phyloP scores from a whole-genome alignment of 2,113 vertebrate genomes.

The Lepus timidus region DNA sequence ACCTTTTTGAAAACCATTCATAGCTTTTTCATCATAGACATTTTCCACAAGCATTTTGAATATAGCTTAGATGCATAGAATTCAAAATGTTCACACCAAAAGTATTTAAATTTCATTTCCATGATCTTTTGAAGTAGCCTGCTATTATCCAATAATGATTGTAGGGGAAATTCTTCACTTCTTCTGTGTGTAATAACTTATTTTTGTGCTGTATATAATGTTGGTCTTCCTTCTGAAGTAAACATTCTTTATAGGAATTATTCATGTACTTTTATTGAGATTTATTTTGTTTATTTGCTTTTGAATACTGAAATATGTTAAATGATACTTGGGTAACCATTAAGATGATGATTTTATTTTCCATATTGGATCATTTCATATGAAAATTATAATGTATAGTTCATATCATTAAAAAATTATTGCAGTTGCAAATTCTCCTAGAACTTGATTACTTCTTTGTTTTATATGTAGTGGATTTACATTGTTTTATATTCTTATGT shows the following conservation, averaged over 20 bases:
- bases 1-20: too few species aligned
- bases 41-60: too few species aligned
- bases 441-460: background rate
- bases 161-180: background rate
- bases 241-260: background rate
- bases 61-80: too few species aligned
- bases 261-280: background rate
- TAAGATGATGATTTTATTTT: slow-evolving; percentile 24
- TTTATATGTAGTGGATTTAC: background rate
- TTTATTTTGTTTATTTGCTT: background rate
- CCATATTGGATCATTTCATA: background rate
- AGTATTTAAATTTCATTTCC: too few species aligned
- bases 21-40: too few species aligned
- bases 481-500: background rate
- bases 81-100: too few species aligned
- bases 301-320: background rate
- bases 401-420: background rate
- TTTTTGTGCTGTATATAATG: background rate
- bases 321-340: background rate
- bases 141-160: background rate
- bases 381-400: background rate
- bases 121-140: too few species aligned
- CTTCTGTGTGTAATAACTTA: background rate
- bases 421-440: background rate
- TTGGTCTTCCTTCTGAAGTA: background rate